Base-by-base conservation (phyloP, 2,113 vertebrate species). In the Phalacrocorax brasilianus region DNA sequence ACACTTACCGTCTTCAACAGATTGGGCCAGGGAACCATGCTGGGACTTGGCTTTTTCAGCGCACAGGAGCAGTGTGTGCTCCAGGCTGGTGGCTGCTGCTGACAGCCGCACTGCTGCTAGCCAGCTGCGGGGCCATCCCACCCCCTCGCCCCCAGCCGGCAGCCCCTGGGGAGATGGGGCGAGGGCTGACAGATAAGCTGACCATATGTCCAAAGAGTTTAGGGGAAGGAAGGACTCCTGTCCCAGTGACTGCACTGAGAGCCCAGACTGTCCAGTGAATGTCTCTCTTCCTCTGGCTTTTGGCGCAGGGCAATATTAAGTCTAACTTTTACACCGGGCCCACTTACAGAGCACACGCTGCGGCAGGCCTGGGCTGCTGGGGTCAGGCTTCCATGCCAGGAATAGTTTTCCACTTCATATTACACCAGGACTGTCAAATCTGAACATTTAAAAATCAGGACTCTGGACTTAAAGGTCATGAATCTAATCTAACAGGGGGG, bases 11-110 rank as follows among this genome's bases (percentile, higher is more conserved):
- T 6, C 49, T 76, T 33, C 73, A 63, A 4, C 59, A 91, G 95
- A 32, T 18, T 33, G 77, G 85, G 82, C 81, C 84, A 62, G 61
- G 61, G 79, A 72, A 2, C 65, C 93, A 63, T 0, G 35, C 93
- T 83, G 96, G 80, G 85, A 66, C 63, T 86, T 85, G 95, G 85
- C 71, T 88, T 82, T 72, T 70, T 4, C 52, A 8, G 63, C 4
- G 2, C 79, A 17, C 47, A 19, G 92, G 91, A 84, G 90, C 87
- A 77, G 91, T 4, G 26, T 67, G 81, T 70, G 94, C 89, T 94
- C 22, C 75, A 33, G 94, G 95, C 94, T 67, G 83, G 86, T 5
- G 19, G 84, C 6, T 13, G 71, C 71, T 95, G 96, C 96, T 96
- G 94, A 86, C 78, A 89, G 92, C 93, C 86, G 89, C 93, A 19